A percentile compares a stretch with the other conserved stretches of the same genome.
Conservation (phyloP, 2,888 invertebrate species). For the Clostera curtula region DNA sequence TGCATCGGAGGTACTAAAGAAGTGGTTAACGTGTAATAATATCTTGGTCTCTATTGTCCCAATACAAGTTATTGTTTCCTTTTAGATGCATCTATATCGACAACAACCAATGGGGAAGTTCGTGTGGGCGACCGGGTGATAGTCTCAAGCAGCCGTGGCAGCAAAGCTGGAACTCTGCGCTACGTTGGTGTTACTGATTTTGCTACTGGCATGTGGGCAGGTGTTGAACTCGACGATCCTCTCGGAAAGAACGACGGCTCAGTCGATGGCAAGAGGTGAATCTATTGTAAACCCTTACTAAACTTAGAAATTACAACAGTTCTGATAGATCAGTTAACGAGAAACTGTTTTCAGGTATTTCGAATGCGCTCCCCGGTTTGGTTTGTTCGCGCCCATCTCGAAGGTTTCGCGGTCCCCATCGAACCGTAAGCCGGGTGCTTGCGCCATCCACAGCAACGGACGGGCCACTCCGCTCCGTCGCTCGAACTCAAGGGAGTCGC, state of each 20-base stretch:
- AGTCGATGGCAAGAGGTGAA: slow-evolving; percentile 91
- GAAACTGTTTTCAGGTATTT: slow-evolving; percentile 84
- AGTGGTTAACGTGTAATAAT: no score
- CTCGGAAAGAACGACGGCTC: slow-evolving; percentile 97
- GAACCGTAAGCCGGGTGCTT: slow-evolving; percentile 77
- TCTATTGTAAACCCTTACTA: not conserved
- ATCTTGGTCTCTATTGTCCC: no score
- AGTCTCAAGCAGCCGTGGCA: slow-evolving; percentile 89
- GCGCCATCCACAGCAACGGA: slow-evolving; percentile 77
- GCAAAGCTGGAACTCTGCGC: slow-evolving; percentile 89
- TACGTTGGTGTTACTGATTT: slow-evolving; percentile 93
- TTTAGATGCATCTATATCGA: slow-evolving; percentile 64
- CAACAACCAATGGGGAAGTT: slow-evolving; percentile 75
- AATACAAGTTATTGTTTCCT: slow-evolving; percentile 10
- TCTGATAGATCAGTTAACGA: slow-evolving; percentile 4
- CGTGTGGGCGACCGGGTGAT: slow-evolving; percentile 94
- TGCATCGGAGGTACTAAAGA: no score
- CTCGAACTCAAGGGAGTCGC: slow-evolving; percentile 90
- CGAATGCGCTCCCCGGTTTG: slow-evolving; percentile 91
- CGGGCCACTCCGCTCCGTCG: slow-evolving; percentile 77
- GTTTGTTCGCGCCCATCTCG: slow-evolving; percentile 93
- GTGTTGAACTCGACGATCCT: slow-evolving; percentile 95
- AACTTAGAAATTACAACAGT: slow-evolving; percentile 4
- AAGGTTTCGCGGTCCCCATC: slow-evolving; percentile 93
- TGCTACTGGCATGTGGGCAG: slow-evolving; percentile 95